Evolutionary conservation across 2,888 invertebrate species (phyloP).

Genomic region (Chymomyza amoena): DNA sequence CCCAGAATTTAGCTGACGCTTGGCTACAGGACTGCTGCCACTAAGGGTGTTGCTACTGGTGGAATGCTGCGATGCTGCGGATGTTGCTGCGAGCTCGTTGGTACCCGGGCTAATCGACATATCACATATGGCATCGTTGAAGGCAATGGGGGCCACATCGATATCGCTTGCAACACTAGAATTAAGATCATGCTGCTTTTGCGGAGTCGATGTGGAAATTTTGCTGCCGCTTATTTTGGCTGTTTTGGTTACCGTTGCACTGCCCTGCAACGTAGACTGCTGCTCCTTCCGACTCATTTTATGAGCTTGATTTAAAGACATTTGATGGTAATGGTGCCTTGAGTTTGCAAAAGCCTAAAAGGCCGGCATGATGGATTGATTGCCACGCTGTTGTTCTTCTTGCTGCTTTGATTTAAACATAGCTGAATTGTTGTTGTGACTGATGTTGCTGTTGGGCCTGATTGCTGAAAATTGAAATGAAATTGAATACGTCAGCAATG

Average conservation of each 20-base stretch:
- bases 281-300: conserved; percentile 64
- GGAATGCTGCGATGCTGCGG: background rate
- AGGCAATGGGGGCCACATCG: conserved; percentile 38
- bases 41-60: conserved; percentile 28
- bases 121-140: conserved; percentile 55
- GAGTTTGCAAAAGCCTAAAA: background rate
- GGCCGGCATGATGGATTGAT: conserved; percentile 41
- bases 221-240: conserved; percentile 50
- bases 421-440: background rate
- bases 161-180: conserved; percentile 51
- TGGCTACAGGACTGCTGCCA: conserved; percentile 71
- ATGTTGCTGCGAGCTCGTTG: background rate
- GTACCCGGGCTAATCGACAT: conserved; percentile 32
- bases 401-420: conserved; percentile 33
- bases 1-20: conserved; percentile 64
- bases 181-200: conserved; percentile 48
- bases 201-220: conserved; percentile 74
- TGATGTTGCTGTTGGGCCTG: background rate
- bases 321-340: background rate
- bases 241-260: conserved; percentile 17
- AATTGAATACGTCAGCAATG: background rate
- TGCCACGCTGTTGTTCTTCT: conserved; percentile 4
- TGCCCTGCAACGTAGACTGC: background rate
- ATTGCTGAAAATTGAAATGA: background rate
- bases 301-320: conserved; percentile 18